Evolutionary conservation across 2,113 vertebrate genomes (phyloP), one percentile per base, ranked within the genome.

Genomic region (Indri indri): DNA sequence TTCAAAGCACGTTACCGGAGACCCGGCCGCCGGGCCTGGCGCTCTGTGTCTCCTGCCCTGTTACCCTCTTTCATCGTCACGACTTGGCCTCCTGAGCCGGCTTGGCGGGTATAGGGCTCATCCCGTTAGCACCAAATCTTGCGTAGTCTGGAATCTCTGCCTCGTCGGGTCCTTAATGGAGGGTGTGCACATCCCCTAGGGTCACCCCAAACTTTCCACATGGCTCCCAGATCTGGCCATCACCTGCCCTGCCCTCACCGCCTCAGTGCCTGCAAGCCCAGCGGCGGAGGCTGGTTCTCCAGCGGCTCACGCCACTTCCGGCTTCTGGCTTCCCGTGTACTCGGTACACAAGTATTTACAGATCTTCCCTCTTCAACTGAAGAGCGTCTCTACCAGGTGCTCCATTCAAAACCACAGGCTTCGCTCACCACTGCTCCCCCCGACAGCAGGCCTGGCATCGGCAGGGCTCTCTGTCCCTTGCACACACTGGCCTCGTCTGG

Each of bases 41-140:
- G 5, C 52, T 27, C 73, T 0, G 8, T 3, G 2, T 6, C 63
- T 13, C 4, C 6, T 0, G 4, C 3, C 27, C 63, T 8, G 3
- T 4, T 5, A 2, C 2, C 40, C 37, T 16, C 40, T 16, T 18
- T 17, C 54, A 0, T 4, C 34, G 7, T 0, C 0, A 1, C 1
- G 27, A 4, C 25, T 71, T 6, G 1, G 25, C 65, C 34, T 10
- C n/a, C 25, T 52, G 0, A 47, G 52, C 40, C 2, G 27, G 66
- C 45, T 54, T 2, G 52, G 65, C 5, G 81, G 45, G 4, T 17
- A 4, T 27, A 37, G n/a, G 1, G n/a, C 20, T n/a, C 20, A 54
- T 7, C 0, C 10, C 1, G 0, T 27, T 27, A 27, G 11, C 23
- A 30, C 13, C 5, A 85, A 54, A 5, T 4, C 42, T 59, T 0